Conservation (phyloP, 2,888 invertebrate species). For the Carabus problematicus region DNA sequence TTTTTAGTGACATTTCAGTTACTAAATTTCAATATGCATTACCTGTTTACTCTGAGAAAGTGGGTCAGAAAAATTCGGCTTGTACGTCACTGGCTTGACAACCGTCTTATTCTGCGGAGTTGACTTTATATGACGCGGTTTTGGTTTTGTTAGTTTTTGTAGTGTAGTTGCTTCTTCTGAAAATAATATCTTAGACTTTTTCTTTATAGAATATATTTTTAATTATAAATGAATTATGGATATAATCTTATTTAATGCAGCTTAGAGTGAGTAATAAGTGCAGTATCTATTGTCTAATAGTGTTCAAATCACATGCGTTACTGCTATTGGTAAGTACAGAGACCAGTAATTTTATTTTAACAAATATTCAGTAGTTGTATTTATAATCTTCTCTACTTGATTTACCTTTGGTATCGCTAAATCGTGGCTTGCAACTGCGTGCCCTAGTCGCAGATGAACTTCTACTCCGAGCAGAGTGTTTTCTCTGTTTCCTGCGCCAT, state of each 20-base stretch:
- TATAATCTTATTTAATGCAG: background rate
- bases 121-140: slow-evolving; percentile 29
- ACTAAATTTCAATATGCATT: background rate
- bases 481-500: slow-evolving; percentile 56
- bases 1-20: background rate
- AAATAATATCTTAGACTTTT: background rate
- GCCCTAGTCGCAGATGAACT: slow-evolving; percentile 48
- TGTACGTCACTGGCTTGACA: slow-evolving; percentile 25
- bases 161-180: slow-evolving; percentile 18
- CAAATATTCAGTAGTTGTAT: background rate
- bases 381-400: background rate
- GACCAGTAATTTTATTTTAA: background rate
- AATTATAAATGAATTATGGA: background rate
- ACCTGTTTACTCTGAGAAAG: slow-evolving; percentile 35
- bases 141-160: slow-evolving; percentile 22
- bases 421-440: slow-evolving; percentile 45
- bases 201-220: background rate
- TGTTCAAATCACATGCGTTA: too few species aligned
- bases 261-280: background rate
- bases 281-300: too few species aligned
- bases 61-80: slow-evolving; percentile 38
- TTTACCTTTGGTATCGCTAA: slow-evolving; percentile 30
- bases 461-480: slow-evolving; percentile 51
- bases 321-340: too few species aligned
- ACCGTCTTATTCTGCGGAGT: slow-evolving; percentile 26